Evolutionary conservation across 2,797 vertebrate genomes (phyloP), one percentile per base, ranked within the genome.

Genomic region (Poeciliopsis gracilis): DNA sequence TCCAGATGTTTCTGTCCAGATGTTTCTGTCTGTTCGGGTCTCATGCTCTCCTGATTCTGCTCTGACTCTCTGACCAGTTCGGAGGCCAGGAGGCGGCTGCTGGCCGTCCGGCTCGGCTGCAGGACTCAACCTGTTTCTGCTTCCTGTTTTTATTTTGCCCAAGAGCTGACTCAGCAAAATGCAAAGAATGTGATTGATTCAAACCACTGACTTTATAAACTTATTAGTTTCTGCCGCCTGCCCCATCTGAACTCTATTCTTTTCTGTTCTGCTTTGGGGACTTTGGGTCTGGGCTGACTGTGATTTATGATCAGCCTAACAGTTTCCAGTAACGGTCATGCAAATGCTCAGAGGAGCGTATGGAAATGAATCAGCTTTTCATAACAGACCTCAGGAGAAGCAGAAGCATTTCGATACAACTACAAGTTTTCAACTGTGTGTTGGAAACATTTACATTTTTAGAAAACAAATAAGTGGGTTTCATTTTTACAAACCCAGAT

Each of bases 241-340:
- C 78, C 80, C 81, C 8, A n/a, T 8, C 74, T 84, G 80, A 83
- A 84, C 76, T 53, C 75, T 9, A 41, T 81, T 87, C 75, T 80
- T 59, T 79, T 77, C 78, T 82, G 81, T 83, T 90, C 75, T 81
- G 82, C 81, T 87, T 16, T 16, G 30, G 11, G 51, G 81, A 86
- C 73, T 83, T 77, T 84, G 77, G 71, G 74, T 72, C 72, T 33
- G 76, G 72, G 75, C 84, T 82, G 78, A 86, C 72, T 84, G 88
- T 90, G 88, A 92, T 91, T 89, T 87, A 91, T 84, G 84, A 84
- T 80, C 73, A 53, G 4, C 75, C 30, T 66, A 76, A 86, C 41
- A 77, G 84, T 78, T 79, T 11, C 43, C 47, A 63, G 9, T 13
- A 38, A 80, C 63, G 75, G 75, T 79, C 75, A 83, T 79, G 36